Evolutionary conservation across 2,113 vertebrate species (phyloP).

Genomic region (Lamprotornis superbus): DNA sequence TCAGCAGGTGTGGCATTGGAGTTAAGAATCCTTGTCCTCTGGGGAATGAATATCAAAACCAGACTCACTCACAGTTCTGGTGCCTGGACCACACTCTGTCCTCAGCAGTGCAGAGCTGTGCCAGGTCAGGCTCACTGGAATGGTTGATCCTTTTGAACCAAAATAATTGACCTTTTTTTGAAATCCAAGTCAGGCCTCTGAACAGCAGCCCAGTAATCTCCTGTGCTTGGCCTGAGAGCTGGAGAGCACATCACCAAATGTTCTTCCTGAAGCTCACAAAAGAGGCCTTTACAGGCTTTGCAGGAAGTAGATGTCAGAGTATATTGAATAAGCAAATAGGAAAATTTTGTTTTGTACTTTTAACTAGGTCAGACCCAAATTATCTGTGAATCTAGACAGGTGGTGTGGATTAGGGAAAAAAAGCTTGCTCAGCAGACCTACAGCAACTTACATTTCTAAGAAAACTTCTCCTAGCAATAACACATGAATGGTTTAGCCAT

Average conservation of each 20-base stretch:
- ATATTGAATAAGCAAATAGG: conserved; percentile 21
- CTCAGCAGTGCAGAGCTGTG: not conserved
- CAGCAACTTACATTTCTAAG: not conserved
- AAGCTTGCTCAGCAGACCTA: conserved; percentile 45
- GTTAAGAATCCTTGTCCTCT: not conserved
- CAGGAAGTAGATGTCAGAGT: conserved; percentile 3
- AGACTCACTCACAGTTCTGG: not conserved
- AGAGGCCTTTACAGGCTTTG: not conserved
- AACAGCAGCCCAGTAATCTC: not conserved
- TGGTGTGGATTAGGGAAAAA: conserved; percentile 36
- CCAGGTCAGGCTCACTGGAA: not conserved
- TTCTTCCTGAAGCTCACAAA: not conserved
- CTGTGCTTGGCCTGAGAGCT: not conserved
- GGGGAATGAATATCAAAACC: not conserved
- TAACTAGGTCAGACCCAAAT: conserved; percentile 44
- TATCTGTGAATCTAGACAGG: not conserved
- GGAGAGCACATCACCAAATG: not conserved
- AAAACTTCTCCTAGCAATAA: not conserved
- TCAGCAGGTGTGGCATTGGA: not conserved
- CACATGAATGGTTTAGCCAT: not conserved
- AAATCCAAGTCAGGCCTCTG: not conserved
- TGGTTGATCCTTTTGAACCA: not conserved
- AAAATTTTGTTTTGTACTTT: conserved; percentile 7
- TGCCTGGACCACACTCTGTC: not conserved
- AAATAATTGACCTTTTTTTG: not conserved